Evolutionary conservation across 2,113 vertebrate species (phyloP), one percentile per base, ranked within the genome.

Genomic region (Motacilla alba): DNA sequence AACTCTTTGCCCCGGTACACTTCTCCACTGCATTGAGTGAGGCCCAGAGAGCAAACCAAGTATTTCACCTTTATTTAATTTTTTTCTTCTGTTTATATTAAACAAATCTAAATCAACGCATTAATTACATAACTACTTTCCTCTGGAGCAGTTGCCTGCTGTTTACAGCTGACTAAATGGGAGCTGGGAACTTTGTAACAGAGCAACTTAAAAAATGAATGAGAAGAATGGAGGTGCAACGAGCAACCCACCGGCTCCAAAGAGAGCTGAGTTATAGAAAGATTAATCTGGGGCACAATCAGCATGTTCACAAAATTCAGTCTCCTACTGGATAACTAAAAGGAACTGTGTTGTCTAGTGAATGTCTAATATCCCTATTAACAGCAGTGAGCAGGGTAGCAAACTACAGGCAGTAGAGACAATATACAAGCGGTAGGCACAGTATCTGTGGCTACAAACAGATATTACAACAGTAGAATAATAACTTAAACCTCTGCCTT

Each of bases 401-500:
- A 88, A 94, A 56, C 67, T 41, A 68, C 43, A 63, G 59, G 67
- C 63, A 53, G 33, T 5, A 41, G 46, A 73, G 78, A n/a, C 20
- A 76, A 84, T 74, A 41, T 62, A 28, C 55, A 91, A 53, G 81
- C 79, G 83, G 49, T 14, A 89, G 69, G 43, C 76, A 89, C 66
- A 85, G 82, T 37, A 44, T 59, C 46, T 15, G 4, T 35, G 64
- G 63, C 47, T 90, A 47, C 85, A 70, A 86, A 88, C 28, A 81
- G 93, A 63, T 90, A 92, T 41, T 95, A 31, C 30, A 80, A 66
- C 26, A 78, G 55, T 52, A 92, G 83, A 96, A 94, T 78, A 95
- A 93, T 80, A 96, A 83, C 93, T 96, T 91, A 87, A 90, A 84
- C 62, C 46, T 93, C 76, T 86, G 90, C 91, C 85, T 95, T 93